Conservation (phyloP, 2,888 invertebrate species). For the Lymantria monacha region DNA sequence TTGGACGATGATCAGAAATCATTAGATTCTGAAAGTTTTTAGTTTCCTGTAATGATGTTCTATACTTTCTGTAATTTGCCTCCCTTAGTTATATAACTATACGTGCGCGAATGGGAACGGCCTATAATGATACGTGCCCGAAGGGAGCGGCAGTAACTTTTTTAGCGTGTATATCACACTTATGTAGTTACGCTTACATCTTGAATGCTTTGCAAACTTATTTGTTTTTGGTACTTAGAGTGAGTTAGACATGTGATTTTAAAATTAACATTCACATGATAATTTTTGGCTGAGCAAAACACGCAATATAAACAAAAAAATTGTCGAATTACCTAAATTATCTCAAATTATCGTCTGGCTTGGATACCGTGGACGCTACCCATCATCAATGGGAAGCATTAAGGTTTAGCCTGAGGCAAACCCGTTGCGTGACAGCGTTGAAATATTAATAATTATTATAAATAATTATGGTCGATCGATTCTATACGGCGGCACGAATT, state of each 20-base stretch:
- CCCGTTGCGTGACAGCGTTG: constrained; percentile 65
- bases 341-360: constrained; percentile 71
- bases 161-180: too few species aligned
- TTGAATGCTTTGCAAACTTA: too few species aligned
- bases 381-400: constrained; percentile 57
- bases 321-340: constrained; percentile 75
- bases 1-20: too few species aligned
- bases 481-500: constrained; percentile 36
- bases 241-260: constrained; percentile 54
- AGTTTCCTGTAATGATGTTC: too few species aligned
- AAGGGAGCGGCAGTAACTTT: too few species aligned
- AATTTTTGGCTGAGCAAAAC: constrained; percentile 57
- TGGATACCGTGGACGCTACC: constrained; percentile 59
- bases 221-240: constrained; percentile 24
- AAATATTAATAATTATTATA: constrained; percentile 70
- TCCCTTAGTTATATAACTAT: too few species aligned
- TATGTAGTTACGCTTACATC: too few species aligned
- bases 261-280: constrained; percentile 54
- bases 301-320: constrained; percentile 71
- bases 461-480: constrained; percentile 53
- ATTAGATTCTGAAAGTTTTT: too few species aligned
- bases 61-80: too few species aligned
- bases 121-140: too few species aligned
- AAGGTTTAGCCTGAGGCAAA: constrained; percentile 47
- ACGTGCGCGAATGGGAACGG: too few species aligned